Evolutionary conservation across 2,888 invertebrate genomes (phyloP), one percentile per base, ranked within the genome.

Genomic region (Digitonthophagus gazella): DNA sequence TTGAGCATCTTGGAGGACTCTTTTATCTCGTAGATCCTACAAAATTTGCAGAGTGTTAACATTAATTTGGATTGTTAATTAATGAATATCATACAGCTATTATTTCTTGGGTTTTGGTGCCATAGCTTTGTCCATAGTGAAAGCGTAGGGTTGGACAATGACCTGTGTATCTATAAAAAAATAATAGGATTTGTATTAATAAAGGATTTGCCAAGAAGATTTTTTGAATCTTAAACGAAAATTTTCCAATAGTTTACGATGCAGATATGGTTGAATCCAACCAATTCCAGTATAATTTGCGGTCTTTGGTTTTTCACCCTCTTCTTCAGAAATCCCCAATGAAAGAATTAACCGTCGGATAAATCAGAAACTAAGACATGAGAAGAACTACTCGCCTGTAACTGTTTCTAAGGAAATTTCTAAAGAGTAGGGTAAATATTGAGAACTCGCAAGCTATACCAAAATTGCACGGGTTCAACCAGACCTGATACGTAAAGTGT

Each of bases 71-170:
- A 66, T 56, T n/a, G n/a, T 19, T 56, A 14, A 57, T 20, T 55
- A 57, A 28, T 28, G 16, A 3, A 58, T 20, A 56, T 58, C 4
- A 76, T 79, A 85, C 90, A 81, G 85, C 84, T 74, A 90, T 83
- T 72, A 90, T 90, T 78, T 90, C 90, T 74, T 89, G 85, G 2
- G 90, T 91, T 78, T 87, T 89, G 73, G 89, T 88, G 15, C 90
- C 90, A 80, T 90, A 91, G 78, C 90, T 86, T 80, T 90, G 89
- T 64, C 91, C 91, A 77, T 87, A 89, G 65, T 89, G 88, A 77
- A 90, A 91, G 77, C 90, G 89, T 66, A 91, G 84, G 74, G 90
- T 87, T 64, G 90, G 91, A 80, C 90, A 91, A 77, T 91, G 90
- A 8, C 91, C 91, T 1, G 91, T 91, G 80, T 91, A 91, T 72